These are phyloP conservation scores for Ophioninae sp. DNA, from an alignment of 2,888 invertebrate genomes.

Conservation along the genomic window DNA sequence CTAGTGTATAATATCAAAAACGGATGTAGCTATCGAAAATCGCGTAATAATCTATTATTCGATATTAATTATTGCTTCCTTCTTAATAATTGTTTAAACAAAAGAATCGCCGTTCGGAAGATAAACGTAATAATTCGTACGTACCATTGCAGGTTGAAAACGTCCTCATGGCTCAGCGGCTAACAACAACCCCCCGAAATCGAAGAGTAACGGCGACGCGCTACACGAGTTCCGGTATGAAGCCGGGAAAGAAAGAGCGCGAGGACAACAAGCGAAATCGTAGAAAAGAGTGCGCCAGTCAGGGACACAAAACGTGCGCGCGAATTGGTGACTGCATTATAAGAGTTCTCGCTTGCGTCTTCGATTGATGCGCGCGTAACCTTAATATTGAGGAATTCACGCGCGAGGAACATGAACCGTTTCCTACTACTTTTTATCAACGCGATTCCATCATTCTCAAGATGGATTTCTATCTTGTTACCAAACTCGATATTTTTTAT, in stretches of 20 bases:
- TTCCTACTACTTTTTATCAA: neutral
- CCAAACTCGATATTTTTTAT: neutral
- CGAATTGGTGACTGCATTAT: constrained; percentile 76
- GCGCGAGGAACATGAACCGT: neutral
- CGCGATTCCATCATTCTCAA: neutral
- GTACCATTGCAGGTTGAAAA: neutral
- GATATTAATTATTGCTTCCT: too few relatives aligned
- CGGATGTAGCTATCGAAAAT: too few relatives aligned
- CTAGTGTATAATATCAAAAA: too few relatives aligned
- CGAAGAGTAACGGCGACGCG: constrained; percentile 56
- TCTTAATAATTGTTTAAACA: too few relatives aligned
- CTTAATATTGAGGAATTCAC: neutral
- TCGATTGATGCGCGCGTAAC: constrained; percentile 70
- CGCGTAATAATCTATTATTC: too few relatives aligned
- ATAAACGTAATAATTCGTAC: neutral
- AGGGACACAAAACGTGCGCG: constrained; percentile 74
- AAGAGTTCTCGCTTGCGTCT: constrained; percentile 76
- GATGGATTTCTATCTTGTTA: neutral
- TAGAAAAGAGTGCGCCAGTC: constrained; percentile 75
- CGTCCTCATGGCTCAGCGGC: constrained; percentile 43
- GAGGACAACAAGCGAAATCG: constrained; percentile 77
- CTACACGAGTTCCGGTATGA: constrained; percentile 67
- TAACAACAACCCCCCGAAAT: constrained; percentile 68
- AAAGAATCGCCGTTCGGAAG: neutral
- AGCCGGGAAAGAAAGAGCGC: constrained; percentile 73